Base-by-base conservation (phyloP, 2,888 invertebrate species). In the Gastracanthus pulcherrimus region DNA sequence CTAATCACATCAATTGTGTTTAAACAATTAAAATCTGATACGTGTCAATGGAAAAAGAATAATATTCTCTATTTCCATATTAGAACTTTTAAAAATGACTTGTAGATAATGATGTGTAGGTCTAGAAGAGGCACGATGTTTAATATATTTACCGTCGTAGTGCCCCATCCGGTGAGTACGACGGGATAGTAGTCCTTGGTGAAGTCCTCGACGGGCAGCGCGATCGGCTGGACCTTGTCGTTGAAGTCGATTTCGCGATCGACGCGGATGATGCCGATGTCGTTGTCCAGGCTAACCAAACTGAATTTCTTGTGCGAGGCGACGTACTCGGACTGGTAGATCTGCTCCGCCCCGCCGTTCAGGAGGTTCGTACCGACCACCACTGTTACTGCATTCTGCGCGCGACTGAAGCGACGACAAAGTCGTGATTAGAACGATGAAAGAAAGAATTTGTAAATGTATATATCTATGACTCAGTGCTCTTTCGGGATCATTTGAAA, bases 291-390 rank as follows among this genome's bases (percentile, higher is more conserved):
- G 0, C 3, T 1, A 0, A 51, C 0, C 0, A 60, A 0, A 26
- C 60, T 48, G 67, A 71, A 90, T 2, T 36, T n/a, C 3, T 69
- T 0, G 31, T 90, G 88, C 9, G 76, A 76, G 16, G 76, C 26
- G 3, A 85, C 7, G 5, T 83, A 48, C 13, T 84, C 84, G 26
- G 81, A 81, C 29, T 84, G 62, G 66, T 87, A 84, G 11, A 79
- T 11, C 0, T 69, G 23, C 36, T 88, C 88, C 7, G 90, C 89
- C n/a, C 87, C 90, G 48, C 88, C 83, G 62, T 91, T 87, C 77
- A 91, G 75, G 11, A 85, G 88, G 62, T 87, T 89, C 6, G 89
- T 86, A 26, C 91, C 91, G 23, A 87, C 82, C 9, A 90, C 87
- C 3, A 88, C 88, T 1, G 7, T n/a, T 9, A 31, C 7, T 16